These are phyloP conservation scores for Sarotherodon lohbergeri DNA, from an alignment of 2,113 vertebrate genomes.

Conservation along the genomic window DNA sequence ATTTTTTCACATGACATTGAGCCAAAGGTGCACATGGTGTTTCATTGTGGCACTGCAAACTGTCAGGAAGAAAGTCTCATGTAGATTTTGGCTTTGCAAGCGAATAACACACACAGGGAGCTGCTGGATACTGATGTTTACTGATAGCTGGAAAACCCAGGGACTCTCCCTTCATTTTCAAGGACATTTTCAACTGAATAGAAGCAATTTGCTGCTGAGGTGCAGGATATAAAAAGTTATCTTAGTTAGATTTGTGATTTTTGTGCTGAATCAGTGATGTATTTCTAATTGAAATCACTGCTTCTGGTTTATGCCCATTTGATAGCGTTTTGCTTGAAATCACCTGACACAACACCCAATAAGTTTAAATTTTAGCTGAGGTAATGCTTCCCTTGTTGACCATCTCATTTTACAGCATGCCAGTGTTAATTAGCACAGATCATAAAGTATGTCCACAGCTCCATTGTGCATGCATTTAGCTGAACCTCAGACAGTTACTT, in stretches of 20 bases:
- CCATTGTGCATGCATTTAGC: neutral
- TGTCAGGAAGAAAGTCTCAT: neutral
- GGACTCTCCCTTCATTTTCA: neutral
- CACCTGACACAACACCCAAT: neutral
- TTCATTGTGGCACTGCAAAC: neutral
- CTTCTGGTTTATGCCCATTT: neutral
- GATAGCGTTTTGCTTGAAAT: neutral
- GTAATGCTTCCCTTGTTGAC: neutral
- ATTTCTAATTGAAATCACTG: neutral
- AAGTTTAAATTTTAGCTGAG: neutral
- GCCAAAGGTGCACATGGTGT: constrained; percentile 30
- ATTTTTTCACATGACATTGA: constrained; percentile 53
- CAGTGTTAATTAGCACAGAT: neutral
- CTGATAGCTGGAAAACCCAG: neutral
- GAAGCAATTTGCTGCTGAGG: neutral
- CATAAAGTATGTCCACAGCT: neutral
- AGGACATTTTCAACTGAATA: neutral
- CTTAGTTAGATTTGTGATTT: neutral
- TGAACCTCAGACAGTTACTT: neutral
- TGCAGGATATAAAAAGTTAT: neutral
- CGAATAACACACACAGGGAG: neutral
- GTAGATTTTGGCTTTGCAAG: neutral
- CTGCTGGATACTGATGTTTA: neutral
- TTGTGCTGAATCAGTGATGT: neutral
- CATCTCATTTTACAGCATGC: neutral